Percentiles rank a stretch among this genome's conserved stretches.
These are phyloP conservation scores for Eucidaris tribuloides DNA, from an alignment of 35 echinoderm and acorn worm genomes.

Conservation along the genomic window DNA sequence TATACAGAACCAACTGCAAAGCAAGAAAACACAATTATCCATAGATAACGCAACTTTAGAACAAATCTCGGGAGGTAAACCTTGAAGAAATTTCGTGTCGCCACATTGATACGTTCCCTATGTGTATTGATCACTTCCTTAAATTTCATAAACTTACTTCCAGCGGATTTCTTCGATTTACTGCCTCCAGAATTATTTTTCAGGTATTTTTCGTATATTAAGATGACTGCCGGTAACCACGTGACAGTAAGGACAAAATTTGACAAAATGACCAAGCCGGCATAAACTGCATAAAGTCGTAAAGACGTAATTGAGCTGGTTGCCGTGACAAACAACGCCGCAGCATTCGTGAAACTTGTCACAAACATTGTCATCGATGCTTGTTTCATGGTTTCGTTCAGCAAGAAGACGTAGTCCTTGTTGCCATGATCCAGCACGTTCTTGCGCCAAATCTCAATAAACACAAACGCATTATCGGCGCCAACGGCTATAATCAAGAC, in stretches of 20 bases:
- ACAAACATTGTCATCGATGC: constrained; percentile 66
- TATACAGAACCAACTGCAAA: constrained; percentile 30
- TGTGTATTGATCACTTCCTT: neutral
- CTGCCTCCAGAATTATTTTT: no score
- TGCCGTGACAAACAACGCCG: constrained; percentile 49
- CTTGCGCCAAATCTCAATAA: constrained; percentile 66
- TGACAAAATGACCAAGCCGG: constrained; percentile 46
- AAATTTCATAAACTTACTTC: neutral
- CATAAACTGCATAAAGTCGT: constrained; percentile 44
- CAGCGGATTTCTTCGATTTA: neutral
- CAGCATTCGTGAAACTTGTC: constrained; percentile 72
- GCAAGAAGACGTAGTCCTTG: neutral
- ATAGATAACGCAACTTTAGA: constrained; percentile 62
- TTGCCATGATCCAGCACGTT: neutral
- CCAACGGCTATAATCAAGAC: constrained; percentile 78
- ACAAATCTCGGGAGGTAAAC: constrained; percentile 53
- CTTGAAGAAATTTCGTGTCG: constrained; percentile 27
- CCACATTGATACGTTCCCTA: neutral
- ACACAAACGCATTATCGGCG: constrained; percentile 93
- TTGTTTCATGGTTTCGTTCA: constrained; percentile 32
- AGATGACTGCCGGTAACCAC: constrained; percentile 60
- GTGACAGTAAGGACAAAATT: constrained; percentile 64
- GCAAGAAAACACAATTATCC: constrained; percentile 41
- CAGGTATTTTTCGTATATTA: constrained; percentile 47
- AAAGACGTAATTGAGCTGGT: constrained; percentile 57